Percentiles rank a stretch among this genome's conserved stretches.
Conservation (phyloP, 2,797 vertebrate species). For the Paguma larvata region DNA sequence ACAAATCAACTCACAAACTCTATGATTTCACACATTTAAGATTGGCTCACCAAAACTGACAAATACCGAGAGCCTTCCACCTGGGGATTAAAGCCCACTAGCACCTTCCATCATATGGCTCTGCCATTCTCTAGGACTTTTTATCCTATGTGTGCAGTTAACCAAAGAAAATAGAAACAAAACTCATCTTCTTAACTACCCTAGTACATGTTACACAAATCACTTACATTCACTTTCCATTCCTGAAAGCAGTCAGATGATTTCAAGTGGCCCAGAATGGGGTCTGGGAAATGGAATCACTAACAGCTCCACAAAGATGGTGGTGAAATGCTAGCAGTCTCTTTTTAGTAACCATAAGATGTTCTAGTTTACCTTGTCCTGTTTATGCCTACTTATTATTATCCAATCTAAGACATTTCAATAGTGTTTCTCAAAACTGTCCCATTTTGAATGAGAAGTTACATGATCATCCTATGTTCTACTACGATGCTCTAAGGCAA, state of each 20-base stretch:
- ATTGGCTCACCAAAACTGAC: neutral
- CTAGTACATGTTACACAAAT: neutral
- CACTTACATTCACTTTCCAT: neutral
- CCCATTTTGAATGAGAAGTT: neutral
- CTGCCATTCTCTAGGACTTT: neutral
- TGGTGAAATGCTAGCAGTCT: neutral
- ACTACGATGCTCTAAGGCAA: neutral
- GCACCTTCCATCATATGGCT: too few relatives aligned
- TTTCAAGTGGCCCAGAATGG: neutral
- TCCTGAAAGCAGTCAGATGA: neutral
- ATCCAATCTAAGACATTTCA: neutral
- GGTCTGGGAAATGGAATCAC: neutral
- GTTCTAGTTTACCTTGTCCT: neutral
- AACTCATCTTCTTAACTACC: neutral
- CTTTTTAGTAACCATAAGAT: neutral
- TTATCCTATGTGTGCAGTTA: neutral
- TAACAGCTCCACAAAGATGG: neutral
- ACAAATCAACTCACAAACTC: neutral
- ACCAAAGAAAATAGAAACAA: neutral
- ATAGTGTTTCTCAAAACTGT: neutral
- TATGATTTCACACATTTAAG: neutral
- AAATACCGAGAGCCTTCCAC: neutral
- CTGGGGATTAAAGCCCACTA: neutral
- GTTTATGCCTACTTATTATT: neutral
- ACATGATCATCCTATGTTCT: neutral